Evolutionary conservation across 2,113 vertebrate species (phyloP).

Genomic region (Sapayoa aenigma): DNA sequence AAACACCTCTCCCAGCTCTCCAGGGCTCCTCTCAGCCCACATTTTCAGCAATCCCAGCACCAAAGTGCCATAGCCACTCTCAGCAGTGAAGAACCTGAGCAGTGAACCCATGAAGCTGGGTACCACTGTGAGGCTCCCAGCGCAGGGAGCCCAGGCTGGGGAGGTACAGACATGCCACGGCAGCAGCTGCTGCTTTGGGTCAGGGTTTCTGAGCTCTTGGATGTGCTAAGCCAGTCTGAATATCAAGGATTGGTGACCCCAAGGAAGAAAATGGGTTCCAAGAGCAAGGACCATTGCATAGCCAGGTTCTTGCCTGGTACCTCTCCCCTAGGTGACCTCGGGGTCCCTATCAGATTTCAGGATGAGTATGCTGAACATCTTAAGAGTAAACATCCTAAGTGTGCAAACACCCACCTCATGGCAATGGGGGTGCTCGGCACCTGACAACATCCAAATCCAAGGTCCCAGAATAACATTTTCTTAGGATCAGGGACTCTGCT

Average conservation of each 20-base stretch:
- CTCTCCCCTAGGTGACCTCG: not conserved
- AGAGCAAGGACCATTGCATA: not conserved
- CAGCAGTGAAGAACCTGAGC: too few species aligned
- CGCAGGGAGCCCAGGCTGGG: not conserved
- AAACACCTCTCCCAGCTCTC: not conserved
- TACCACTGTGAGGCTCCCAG: not conserved
- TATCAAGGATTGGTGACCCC: not conserved
- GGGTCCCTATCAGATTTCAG: not conserved
- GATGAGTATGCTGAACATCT: not conserved
- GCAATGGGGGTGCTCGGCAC: not conserved
- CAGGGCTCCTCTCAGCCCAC: not conserved
- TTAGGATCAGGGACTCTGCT: not conserved
- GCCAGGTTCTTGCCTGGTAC: not conserved
- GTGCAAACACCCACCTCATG: not conserved
- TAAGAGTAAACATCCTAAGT: not conserved
- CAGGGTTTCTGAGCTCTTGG: not conserved
- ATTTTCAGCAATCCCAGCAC: not conserved
- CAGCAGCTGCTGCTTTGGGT: not conserved
- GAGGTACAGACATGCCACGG: not conserved
- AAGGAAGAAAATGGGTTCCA: not conserved
- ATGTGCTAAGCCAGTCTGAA: not conserved
- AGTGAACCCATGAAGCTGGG: not conserved
- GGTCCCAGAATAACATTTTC: not conserved
- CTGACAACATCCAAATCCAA: not conserved
- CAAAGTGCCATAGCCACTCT: not conserved